phyloP scores from a whole-genome alignment of 2,888 invertebrate genomes.

The Hyposoter dolosus region DNA sequence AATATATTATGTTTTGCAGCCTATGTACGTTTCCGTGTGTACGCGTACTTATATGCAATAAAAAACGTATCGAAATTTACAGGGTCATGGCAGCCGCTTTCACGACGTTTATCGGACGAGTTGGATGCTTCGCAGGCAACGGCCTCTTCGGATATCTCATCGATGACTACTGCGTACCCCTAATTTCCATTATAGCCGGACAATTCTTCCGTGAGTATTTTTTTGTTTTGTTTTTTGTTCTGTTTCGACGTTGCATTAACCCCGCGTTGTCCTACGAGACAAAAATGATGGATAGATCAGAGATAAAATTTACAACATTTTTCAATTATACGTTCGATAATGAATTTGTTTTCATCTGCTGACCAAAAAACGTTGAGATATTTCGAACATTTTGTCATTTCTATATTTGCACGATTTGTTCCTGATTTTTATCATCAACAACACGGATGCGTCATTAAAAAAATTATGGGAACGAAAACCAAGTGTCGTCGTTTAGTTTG shows the following conservation, averaged over 20 bases:
- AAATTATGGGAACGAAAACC: background rate
- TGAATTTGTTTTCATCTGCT: background rate
- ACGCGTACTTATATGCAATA: background rate
- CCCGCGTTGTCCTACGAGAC: background rate
- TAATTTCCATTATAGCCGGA: conserved; percentile 88
- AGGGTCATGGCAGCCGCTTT: conserved; percentile 76
- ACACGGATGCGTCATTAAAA: background rate
- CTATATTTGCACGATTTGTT: background rate
- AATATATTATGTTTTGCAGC: background rate
- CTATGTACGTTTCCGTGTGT: background rate
- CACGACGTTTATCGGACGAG: conserved; percentile 89
- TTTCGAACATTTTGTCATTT: background rate
- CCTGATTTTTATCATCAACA: background rate
- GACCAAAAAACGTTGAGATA: background rate
- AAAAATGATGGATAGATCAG: background rate
- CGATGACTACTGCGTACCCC: conserved; percentile 91
- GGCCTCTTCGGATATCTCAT: conserved; percentile 91
- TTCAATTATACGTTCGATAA: background rate
- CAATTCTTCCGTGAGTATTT: conserved; percentile 89
- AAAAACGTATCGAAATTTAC: conserved; percentile 31
- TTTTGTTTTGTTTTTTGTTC: background rate
- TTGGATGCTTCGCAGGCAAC: conserved; percentile 91
- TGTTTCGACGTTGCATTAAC: conserved; percentile 2
- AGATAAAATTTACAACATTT: conserved; percentile 20
- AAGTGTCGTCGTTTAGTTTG: background rate